These are phyloP conservation scores for Montipora cactus DNA, from an alignment of 64 coral and sea anemone species.

Conservation along the genomic window DNA sequence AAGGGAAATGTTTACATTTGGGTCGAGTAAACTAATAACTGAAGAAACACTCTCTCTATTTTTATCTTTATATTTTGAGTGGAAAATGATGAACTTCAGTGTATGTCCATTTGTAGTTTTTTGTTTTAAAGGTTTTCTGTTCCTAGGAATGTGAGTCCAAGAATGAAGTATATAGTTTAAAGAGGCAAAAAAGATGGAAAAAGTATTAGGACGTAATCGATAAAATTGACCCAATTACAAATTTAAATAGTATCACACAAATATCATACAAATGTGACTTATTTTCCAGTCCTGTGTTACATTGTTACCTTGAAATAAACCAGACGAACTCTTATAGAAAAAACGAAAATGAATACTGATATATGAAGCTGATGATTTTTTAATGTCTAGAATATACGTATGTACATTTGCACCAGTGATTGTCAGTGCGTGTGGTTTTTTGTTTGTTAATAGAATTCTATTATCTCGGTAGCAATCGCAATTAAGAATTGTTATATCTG, in stretches of 20 bases:
- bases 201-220: background rate
- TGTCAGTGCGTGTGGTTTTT: constrained; percentile 28
- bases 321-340: background rate
- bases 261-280: no score
- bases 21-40: background rate
- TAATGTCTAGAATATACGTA: constrained; percentile 16
- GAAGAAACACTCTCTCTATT: background rate
- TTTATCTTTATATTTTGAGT: background rate
- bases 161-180: constrained; percentile 1
- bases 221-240: background rate
- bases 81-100: background rate
- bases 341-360: constrained; percentile 36
- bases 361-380: constrained; percentile 10
- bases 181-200: background rate
- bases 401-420: background rate
- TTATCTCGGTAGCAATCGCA: constrained; percentile 41
- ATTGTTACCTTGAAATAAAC: background rate
- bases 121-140: no score
- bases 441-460: constrained; percentile 43
- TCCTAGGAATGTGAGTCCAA: background rate
- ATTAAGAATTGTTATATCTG: constrained; percentile 36
- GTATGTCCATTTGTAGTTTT: no score
- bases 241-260: no score
- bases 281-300: no score
- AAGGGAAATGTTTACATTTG: constrained; percentile 6